Evolutionary conservation across 2,113 vertebrate genomes (phyloP).

Genomic region (Plestiodon gilberti): DNA sequence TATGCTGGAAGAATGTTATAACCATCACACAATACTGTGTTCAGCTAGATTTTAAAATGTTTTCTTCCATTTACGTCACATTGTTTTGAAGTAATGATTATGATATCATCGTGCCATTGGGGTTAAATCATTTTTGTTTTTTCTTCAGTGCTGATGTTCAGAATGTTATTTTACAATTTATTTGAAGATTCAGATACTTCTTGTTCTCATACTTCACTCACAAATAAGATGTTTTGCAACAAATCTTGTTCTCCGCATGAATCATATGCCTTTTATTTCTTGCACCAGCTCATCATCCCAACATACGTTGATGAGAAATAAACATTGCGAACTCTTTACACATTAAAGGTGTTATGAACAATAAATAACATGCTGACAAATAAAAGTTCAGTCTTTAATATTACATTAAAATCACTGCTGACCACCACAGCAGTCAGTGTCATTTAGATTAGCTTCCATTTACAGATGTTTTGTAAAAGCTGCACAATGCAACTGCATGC

Average conservation of each 20-base stretch:
- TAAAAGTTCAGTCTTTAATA: background rate
- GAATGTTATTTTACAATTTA: background rate
- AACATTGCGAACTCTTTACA: background rate
- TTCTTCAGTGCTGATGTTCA: background rate
- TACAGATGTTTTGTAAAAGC: background rate
- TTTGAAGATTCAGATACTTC: background rate
- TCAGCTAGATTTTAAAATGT: background rate
- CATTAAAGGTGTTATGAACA: background rate
- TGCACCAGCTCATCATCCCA: background rate
- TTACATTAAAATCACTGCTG: background rate
- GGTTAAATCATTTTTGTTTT: background rate
- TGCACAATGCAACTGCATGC: background rate
- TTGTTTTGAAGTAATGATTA: background rate
- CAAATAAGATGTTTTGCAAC: conserved; percentile 1
- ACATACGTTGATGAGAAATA: background rate
- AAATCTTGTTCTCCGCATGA: background rate
- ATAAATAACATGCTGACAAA: background rate
- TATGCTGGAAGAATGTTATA: background rate
- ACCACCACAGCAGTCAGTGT: background rate
- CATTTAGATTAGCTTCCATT: background rate
- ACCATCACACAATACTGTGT: background rate
- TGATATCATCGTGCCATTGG: background rate
- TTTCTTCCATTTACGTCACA: background rate
- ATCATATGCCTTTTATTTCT: background rate
- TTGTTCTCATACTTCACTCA: background rate